Percentiles rank a stretch among this genome's conserved stretches.
These are phyloP conservation scores for Tinamus guttatus DNA, from an alignment of 2,113 vertebrate species.

Conservation along the genomic window DNA sequence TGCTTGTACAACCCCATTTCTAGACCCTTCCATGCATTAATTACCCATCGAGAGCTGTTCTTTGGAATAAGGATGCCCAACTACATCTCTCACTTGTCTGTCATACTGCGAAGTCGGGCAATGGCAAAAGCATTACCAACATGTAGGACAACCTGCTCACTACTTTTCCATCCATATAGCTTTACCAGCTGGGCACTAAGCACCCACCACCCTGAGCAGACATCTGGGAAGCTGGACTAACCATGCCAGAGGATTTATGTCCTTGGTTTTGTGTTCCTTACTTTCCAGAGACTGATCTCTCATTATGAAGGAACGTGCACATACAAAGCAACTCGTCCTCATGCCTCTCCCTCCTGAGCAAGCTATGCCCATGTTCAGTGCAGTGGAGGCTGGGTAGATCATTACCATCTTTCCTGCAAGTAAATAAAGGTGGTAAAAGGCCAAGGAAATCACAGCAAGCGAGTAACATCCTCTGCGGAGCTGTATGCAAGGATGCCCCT, in stretches of 20 bases:
- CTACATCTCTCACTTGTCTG: not conserved
- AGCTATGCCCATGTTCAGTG: not conserved
- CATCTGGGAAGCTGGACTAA: fast-evolving
- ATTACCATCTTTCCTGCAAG: not conserved
- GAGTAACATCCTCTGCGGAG: not conserved
- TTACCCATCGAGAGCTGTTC: not conserved
- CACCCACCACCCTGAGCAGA: not conserved
- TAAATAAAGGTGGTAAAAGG: not conserved
- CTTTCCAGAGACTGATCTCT: not conserved
- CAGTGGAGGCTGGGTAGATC: not conserved
- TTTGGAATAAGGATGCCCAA: not conserved
- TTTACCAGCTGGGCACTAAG: not conserved
- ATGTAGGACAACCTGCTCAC: fast-evolving
- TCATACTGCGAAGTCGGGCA: fast-evolving
- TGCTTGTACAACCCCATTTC: not conserved
- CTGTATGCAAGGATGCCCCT: not conserved
- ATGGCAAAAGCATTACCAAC: not conserved
- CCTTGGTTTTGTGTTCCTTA: not conserved
- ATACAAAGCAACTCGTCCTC: not conserved
- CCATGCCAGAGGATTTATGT: not conserved
- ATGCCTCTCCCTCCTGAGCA: not conserved
- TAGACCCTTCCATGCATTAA: not conserved
- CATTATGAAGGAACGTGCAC: fast-evolving
- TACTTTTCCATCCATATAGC: not conserved
- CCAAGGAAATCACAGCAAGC: not conserved